Evolutionary conservation across 2,888 invertebrate species (phyloP), one percentile per base, ranked within the genome.

Genomic region (Acronicta aceris): DNA sequence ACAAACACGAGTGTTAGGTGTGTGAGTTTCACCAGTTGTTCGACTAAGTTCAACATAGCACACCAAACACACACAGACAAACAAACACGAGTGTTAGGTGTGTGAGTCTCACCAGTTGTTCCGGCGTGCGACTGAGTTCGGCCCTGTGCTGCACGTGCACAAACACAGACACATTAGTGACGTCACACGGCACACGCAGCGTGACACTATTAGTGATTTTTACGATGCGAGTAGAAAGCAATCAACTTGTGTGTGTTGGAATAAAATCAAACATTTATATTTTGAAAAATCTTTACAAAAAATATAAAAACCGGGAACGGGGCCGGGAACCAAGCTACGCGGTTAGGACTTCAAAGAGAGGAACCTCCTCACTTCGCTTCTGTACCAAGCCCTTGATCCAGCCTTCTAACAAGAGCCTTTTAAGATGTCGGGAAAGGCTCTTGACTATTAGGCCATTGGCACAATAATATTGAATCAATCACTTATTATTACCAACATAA

Each of bases 91-190:
- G 56, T 50, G 56, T 57, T 50, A 56, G 53, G 67, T 70, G 75
- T 75, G 60, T 68, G 74, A 74, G 78, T 89, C 93, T 95, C 94
- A 95, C 94, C 94, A 87, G 79, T 75, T 86, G 87, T 68, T 94
- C 94, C 90, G 88, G 85, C 71, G 88, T 89, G 89, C 93, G 92
- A 81, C 86, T 88, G 82, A 89, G 83, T 74, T 93, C 95, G 71
- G 93, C 93, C 81, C 92, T 88, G 89, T 94, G 93, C 95, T 95
- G 92, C 84, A 52, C 76, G 83, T 87, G 86, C 87, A 84, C 87
- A 88, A 82, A 90, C 83, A 88, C 73, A 85, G 76, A 86, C 73
- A 81, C 77, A 78, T 82, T 83, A 85, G 84, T 85, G 86, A 86
- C 78, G 79, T 78, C 81, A 84, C 83, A 74, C 60, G 40, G 16